These are phyloP conservation scores for Conomelus anceps DNA, from an alignment of 2,888 invertebrate species.

Conservation along the genomic window DNA sequence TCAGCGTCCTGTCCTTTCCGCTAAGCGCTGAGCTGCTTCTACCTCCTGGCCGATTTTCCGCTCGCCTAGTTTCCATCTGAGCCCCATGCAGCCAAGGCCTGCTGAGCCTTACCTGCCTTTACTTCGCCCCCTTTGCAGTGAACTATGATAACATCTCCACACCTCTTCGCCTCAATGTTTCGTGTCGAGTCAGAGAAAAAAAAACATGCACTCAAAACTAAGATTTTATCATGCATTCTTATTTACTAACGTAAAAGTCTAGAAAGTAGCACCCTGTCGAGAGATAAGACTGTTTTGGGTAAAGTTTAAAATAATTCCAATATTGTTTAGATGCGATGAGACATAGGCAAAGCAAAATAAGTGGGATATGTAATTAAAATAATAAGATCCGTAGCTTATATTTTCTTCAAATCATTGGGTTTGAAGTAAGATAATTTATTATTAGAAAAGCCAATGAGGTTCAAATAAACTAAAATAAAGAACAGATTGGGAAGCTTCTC, in stretches of 20 bases:
- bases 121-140: background rate
- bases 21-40: background rate
- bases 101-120: background rate
- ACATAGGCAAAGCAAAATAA: no score
- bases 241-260: background rate
- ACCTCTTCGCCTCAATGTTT: background rate
- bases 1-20: background rate
- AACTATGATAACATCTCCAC: background rate
- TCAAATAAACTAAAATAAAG: no score
- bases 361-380: no score
- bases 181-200: background rate
- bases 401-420: no score
- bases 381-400: no score
- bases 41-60: background rate
- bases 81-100: background rate
- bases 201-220: background rate
- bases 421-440: no score
- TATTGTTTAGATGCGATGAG: background rate
- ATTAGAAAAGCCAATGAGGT: no score
- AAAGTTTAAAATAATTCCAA: background rate
- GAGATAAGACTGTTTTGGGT: background rate
- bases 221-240: background rate
- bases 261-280: background rate
- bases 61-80: background rate
- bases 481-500: no score